These are phyloP conservation scores for Megatriorchis doriae DNA, from an alignment of 2,113 vertebrate species.

Conservation along the genomic window DNA sequence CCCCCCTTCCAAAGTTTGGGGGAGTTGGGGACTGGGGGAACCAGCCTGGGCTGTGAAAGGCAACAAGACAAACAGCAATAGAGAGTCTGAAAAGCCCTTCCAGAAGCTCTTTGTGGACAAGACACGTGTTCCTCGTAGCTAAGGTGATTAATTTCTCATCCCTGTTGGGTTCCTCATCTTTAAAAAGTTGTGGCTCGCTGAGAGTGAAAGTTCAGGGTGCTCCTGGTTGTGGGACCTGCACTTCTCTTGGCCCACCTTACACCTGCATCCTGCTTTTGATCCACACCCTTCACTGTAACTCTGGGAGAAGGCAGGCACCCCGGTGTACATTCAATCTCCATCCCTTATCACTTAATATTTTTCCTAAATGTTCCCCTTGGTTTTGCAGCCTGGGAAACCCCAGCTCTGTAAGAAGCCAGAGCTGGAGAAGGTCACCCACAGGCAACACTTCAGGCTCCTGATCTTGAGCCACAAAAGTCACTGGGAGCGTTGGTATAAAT, in stretches of 20 bases:
- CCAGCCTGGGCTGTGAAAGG: not conserved
- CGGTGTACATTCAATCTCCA: not conserved
- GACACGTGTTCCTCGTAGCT: not conserved
- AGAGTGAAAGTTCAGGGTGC: not conserved
- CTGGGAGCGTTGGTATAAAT: accelerated
- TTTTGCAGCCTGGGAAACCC: not conserved
- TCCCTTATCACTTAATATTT: not conserved
- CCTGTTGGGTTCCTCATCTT: not conserved
- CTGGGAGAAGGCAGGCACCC: not conserved
- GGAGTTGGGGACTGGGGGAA: not conserved
- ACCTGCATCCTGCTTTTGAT: not conserved
- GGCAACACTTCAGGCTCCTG: not conserved
- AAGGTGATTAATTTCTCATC: not conserved
- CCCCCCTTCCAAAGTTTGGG: not conserved
- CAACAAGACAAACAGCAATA: not conserved
- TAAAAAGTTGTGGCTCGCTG: not conserved
- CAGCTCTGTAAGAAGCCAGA: not conserved
- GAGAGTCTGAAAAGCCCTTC: not conserved
- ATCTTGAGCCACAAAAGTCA: not conserved
- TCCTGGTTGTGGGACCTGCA: not conserved
- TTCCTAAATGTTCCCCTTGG: not conserved
- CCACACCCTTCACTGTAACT: accelerated
- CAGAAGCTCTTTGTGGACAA: not conserved
- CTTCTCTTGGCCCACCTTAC: not conserved
- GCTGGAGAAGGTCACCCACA: not conserved